Evolutionary conservation across 53 echinoderm and acorn worm species (phyloP).

Genomic region (Luidia sarsii): DNA sequence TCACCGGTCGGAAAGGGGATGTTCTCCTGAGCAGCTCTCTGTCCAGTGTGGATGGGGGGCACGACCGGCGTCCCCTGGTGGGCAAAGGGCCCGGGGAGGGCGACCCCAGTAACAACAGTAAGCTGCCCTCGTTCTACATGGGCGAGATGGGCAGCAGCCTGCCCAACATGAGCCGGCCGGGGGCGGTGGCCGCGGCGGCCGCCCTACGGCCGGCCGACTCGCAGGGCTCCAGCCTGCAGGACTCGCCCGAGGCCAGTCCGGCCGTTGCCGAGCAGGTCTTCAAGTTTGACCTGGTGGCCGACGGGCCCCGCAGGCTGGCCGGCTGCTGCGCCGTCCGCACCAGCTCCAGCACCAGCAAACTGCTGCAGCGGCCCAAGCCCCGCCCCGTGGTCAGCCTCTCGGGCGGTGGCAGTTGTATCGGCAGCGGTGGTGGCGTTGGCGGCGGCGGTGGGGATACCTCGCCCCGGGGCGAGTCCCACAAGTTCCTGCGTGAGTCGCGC

Average conservation of each 20-base stretch:
- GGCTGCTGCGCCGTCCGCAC: constrained; percentile 33
- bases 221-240: constrained; percentile 33
- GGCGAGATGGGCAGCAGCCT: constrained; percentile 35
- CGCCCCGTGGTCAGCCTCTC: constrained; percentile 25
- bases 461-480: constrained; percentile 15
- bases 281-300: constrained; percentile 42
- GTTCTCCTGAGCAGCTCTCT: constrained; percentile 21
- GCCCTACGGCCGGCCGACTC: constrained; percentile 19
- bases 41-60: constrained; percentile 27
- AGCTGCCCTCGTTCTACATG: constrained; percentile 23
- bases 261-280: constrained; percentile 31
- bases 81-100: not conserved
- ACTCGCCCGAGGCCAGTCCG: constrained; percentile 32
- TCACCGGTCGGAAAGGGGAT: constrained; percentile 20
- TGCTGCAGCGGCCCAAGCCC: constrained; percentile 28
- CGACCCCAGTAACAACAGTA: not conserved
- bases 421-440: no score
- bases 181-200: no score
- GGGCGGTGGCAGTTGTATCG: no score
- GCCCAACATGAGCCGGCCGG: constrained; percentile 36
- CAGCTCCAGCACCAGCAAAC: constrained; percentile 41
- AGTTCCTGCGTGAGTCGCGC: constrained; percentile 43
- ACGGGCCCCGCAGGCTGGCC: constrained; percentile 22
- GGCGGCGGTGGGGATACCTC: no score
- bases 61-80: constrained; percentile 3